These are phyloP conservation scores for Microplitis demolitor DNA, from an alignment of 1,140 invertebrate species.

Conservation along the genomic window DNA sequence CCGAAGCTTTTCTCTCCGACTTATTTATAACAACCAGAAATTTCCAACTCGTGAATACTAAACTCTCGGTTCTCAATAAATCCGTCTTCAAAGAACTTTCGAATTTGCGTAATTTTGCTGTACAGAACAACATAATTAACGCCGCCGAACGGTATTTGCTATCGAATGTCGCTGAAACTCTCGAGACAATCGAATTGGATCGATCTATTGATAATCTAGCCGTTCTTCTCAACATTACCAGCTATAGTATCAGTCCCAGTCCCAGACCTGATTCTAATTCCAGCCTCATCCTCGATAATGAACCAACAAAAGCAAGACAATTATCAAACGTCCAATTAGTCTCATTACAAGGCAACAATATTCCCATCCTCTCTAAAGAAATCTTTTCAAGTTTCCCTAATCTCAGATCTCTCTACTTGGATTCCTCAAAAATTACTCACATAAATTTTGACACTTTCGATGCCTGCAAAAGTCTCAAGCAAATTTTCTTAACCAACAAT, in stretches of 20 bases:
- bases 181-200: constrained; percentile 19
- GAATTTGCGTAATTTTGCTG: constrained; percentile 17
- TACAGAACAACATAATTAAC: constrained; percentile 5
- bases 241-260: background rate
- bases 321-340: constrained; percentile 16
- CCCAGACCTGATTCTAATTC: too few species aligned
- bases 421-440: background rate
- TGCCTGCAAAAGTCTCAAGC: background rate
- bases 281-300: too few species aligned
- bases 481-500: constrained; percentile 17
- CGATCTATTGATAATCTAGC: background rate
- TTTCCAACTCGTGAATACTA: background rate
- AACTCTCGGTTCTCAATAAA: constrained; percentile 6
- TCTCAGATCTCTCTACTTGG: constrained; percentile 18
- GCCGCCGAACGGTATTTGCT: constrained; percentile 15
- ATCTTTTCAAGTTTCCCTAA: constrained; percentile 11
- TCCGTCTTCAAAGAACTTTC: constrained; percentile 7
- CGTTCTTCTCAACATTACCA: constrained; percentile 22
- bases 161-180: background rate
- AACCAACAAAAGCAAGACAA: too few species aligned
- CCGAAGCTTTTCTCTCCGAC: background rate
- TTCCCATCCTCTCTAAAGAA: background rate
- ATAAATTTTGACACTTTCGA: constrained; percentile 9
- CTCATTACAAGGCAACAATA: constrained; percentile 21
- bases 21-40: background rate